These are phyloP conservation scores for Centropyge bicolor DNA, from an alignment of 2,797 vertebrate genomes.

Conservation along the genomic window DNA sequence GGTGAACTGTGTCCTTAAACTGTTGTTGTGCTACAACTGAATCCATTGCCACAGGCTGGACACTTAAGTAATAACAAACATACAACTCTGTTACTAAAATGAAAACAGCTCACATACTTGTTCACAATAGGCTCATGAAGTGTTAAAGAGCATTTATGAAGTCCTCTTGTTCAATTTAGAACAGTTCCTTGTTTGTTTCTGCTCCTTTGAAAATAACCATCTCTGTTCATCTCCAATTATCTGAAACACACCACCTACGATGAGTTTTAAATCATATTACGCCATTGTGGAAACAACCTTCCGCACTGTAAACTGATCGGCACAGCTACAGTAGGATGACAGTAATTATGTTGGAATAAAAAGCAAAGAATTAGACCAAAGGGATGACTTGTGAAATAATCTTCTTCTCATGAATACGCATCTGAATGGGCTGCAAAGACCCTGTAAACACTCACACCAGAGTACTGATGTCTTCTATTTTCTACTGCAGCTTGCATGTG, in stretches of 20 bases:
- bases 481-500: slow-evolving; percentile 80
- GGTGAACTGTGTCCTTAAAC: background rate
- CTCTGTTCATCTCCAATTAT: slow-evolving; percentile 39
- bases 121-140: background rate
- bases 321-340: slow-evolving; percentile 26
- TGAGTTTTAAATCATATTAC: slow-evolving; percentile 40
- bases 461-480: slow-evolving; percentile 63
- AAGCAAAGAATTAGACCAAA: slow-evolving; percentile 43
- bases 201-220: slow-evolving; percentile 38
- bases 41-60: background rate
- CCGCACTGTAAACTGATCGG: slow-evolving; percentile 46
- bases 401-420: slow-evolving; percentile 40
- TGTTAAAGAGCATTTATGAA: slow-evolving; percentile 7
- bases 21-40: background rate
- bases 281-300: slow-evolving; percentile 30
- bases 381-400: slow-evolving; percentile 26
- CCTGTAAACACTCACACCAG: slow-evolving; percentile 32
- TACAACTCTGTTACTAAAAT: background rate
- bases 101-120: background rate
- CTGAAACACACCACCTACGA: slow-evolving; percentile 25
- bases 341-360: slow-evolving; percentile 18
- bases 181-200: slow-evolving; percentile 34
- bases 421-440: slow-evolving; percentile 38
- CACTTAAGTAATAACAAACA: background rate
- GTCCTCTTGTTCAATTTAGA: slow-evolving; percentile 27